Percentiles rank a stretch among this genome's conserved stretches.
phyloP scores from a whole-genome alignment of 2,797 vertebrate species.

The Rhynchonycteris naso region DNA sequence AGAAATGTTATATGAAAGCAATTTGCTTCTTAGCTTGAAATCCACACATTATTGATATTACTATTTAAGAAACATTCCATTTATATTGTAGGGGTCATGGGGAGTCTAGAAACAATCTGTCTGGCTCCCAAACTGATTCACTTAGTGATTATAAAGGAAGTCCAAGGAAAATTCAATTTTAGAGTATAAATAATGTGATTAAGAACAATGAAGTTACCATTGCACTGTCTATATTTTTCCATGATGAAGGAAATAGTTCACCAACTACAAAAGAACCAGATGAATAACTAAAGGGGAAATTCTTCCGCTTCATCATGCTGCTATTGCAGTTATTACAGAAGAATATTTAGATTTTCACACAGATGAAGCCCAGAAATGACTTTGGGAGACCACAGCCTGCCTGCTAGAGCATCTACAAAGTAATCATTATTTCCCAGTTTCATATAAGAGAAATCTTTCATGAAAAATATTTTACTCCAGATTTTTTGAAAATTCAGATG shows the following conservation, averaged over 20 bases:
- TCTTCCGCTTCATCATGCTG: neutral
- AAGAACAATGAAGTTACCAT: conserved; percentile 48
- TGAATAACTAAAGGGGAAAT: conserved; percentile 5
- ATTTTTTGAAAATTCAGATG: neutral
- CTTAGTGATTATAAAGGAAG: neutral
- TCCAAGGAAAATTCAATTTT: conserved; percentile 30
- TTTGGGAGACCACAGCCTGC: neutral
- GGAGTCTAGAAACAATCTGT: conserved; percentile 22
- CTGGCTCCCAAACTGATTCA: conserved; percentile 2
- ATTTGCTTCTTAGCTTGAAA: conserved; percentile 4
- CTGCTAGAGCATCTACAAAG: neutral
- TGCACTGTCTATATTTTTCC: conserved; percentile 10
- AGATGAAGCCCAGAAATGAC: neutral
- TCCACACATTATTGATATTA: neutral
- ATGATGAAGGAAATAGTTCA: conserved; percentile 39
- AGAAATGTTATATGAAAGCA: conserved; percentile 15
- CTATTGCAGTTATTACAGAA: neutral
- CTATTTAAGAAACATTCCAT: neutral
- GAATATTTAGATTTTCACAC: neutral
- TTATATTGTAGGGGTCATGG: neutral
- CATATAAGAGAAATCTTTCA: neutral
- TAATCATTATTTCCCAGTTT: neutral
- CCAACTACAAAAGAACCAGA: conserved; percentile 28
- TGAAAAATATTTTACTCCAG: neutral
- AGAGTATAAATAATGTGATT: neutral